A percentile compares a stretch with the other conserved stretches of the same genome.
phyloP scores from a whole-genome alignment of 2,113 vertebrate species.

The Eurypyga helias region DNA sequence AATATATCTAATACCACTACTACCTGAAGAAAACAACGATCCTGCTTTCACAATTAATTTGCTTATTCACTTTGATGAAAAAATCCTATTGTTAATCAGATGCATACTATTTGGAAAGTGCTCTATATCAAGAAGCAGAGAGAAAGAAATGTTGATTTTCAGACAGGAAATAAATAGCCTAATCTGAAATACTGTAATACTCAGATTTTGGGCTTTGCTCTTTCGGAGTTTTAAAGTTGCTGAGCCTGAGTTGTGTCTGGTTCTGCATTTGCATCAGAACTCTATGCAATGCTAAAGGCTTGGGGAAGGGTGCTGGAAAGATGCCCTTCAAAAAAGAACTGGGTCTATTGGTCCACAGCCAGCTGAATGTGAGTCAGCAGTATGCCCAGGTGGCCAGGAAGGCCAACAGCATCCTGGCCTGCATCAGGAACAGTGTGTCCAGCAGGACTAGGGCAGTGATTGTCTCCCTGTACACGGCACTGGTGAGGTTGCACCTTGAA shows the following conservation, averaged over 20 bases:
- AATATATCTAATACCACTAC: neutral
- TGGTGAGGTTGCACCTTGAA: too few species aligned
- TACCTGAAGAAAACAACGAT: constrained; percentile 15
- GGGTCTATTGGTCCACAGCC: too few species aligned
- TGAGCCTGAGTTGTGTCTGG: neutral
- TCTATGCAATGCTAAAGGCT: too few species aligned
- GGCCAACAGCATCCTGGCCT: too few species aligned
- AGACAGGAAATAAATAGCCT: neutral
- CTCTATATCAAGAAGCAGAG: neutral
- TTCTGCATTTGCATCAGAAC: too few species aligned
- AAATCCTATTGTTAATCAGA: constrained; percentile 22
- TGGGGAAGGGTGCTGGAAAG: too few species aligned
- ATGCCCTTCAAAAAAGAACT: too few species aligned
- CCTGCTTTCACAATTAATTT: constrained; percentile 32
- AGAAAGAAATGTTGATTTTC: constrained; percentile 6
- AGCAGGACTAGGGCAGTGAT: too few species aligned
- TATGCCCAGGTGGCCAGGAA: too few species aligned
- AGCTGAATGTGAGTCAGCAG: too few species aligned
- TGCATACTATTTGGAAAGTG: neutral
- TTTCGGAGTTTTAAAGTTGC: neutral
- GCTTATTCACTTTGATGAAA: neutral
- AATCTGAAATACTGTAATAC: neutral
- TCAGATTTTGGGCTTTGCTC: neutral
- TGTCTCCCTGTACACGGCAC: too few species aligned
- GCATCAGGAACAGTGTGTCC: too few species aligned